Base-by-base conservation (phyloP, 2,888 invertebrate species). In the Gibbula magus region DNA sequence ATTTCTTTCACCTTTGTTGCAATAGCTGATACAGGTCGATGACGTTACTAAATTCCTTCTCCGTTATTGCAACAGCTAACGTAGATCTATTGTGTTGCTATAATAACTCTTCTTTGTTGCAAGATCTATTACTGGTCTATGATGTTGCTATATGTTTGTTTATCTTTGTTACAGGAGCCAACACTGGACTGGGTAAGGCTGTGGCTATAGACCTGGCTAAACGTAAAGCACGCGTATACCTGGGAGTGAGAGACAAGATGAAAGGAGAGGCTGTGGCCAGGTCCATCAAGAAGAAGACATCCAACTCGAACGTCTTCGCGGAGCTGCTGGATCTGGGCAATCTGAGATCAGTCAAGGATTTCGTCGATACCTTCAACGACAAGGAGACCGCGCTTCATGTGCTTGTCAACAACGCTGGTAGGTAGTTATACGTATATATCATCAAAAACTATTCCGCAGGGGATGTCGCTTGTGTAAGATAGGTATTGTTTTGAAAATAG, bases 171-270 rank as follows among this genome's bases (percentile, higher is more conserved):
- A 96, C 96, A 79, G 97, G 97, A 13, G 96, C 96, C 0, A 97
- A 96, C 92, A 95, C 96, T 51, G 97, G 97, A 0, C 95, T 97
- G 75, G 97, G 97, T 0, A 95, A 95, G 87, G 96, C 96, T 93
- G 95, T 96, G 0, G 96, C 96, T 0, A 95, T 95, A 84, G 95
- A 96, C 84, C 93, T 97, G 75, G 96, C 95, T 0, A 94, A 94
- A 84, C 81, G 92, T 70, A 92, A 92, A 0, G 92, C 91, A 5
- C 83, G 88, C 39, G 90, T 93, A 10, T 88, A 92, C 25, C 86
- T 93, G 52, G 92, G 90, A 0, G 92, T 92, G 79, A 85, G 92
- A 7, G 91, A 93, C 79, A 82, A 88, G 45, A 84, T 84, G 8
- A 89, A 90, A 53, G 90, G 90, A 1, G 92, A 92, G 45, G 92